These are phyloP conservation scores for Onychomys torridus DNA, from an alignment of 2,797 vertebrate genomes.

Conservation along the genomic window DNA sequence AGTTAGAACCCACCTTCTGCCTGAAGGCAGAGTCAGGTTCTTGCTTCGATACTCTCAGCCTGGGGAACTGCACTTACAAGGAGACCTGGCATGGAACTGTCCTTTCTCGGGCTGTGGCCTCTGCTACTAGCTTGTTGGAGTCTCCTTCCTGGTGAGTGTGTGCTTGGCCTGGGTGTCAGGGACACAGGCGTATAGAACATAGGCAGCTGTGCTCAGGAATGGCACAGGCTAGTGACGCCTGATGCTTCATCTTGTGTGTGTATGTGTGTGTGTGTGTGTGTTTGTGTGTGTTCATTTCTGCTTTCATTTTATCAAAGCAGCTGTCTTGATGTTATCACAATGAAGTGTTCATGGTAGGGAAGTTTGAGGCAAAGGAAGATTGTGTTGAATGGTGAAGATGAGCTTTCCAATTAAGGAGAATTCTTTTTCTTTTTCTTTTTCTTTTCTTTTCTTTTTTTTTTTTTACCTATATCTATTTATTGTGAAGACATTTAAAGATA, in stretches of 20 bases:
- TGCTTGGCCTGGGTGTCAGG: not conserved
- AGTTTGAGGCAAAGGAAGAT: not conserved
- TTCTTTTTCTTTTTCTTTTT: too few relatives aligned
- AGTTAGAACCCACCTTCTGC: not conserved
- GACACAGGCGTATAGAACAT: not conserved
- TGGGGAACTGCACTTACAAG: not conserved
- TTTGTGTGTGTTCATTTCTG: not conserved
- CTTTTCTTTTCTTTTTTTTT: too few relatives aligned
- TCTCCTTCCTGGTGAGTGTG: not conserved
- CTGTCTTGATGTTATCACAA: not conserved
- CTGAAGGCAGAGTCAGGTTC: not conserved
- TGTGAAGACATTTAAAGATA: not conserved
- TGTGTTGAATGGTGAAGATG: not conserved
- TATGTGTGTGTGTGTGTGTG: too few relatives aligned
- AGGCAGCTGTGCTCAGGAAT: not conserved
- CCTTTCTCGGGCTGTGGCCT: not conserved
- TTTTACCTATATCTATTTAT: not conserved
- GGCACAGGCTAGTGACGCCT: not conserved
- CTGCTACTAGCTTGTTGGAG: not conserved
- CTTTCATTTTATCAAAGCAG: not conserved
- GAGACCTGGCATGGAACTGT: not conserved
- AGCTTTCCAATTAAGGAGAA: not conserved
- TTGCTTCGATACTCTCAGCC: not conserved
- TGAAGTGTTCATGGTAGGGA: not conserved
- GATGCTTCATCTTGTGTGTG: not conserved